A percentile compares a stretch with the other conserved stretches of the same genome.
These are phyloP conservation scores for Wasmannia auropunctata DNA, from an alignment of 1,140 invertebrate species.

Conservation along the genomic window DNA sequence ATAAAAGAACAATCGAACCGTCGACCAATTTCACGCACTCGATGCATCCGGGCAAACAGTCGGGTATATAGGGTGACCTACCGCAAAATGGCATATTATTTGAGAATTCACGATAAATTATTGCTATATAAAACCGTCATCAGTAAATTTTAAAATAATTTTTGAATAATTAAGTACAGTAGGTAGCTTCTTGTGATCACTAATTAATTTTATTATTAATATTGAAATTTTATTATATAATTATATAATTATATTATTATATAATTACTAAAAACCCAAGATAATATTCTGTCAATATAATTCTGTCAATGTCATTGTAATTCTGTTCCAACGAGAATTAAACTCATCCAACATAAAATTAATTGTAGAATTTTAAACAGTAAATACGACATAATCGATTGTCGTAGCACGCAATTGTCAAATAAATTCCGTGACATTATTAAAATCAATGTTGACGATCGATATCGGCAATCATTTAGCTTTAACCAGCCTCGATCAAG, in stretches of 20 bases:
- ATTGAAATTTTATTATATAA: not conserved
- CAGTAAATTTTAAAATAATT: not conserved
- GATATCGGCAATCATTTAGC: constrained; percentile 11
- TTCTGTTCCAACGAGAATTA: not conserved
- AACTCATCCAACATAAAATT: not conserved
- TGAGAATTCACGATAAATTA: not conserved
- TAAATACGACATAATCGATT: not conserved
- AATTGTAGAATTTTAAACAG: not conserved
- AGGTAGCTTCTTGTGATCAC: not conserved
- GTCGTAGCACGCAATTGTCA: no score
- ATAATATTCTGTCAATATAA: not conserved
- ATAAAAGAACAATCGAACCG: constrained; percentile 31
- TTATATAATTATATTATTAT: not conserved
- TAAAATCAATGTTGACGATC: constrained; percentile 2
- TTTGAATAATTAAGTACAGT: not conserved
- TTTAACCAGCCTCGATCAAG: constrained; percentile 38
- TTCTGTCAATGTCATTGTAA: no score
- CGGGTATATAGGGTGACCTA: not conserved
- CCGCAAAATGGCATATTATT: not conserved
- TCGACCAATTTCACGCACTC: constrained; percentile 20
- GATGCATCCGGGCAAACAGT: not conserved
- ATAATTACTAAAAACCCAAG: not conserved
- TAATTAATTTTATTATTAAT: not conserved
- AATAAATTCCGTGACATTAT: not conserved
- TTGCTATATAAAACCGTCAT: not conserved